Percentiles rank a stretch among this genome's conserved stretches.
Conservation (phyloP, 1,140 invertebrate species). For the Drosophila murphyi region DNA sequence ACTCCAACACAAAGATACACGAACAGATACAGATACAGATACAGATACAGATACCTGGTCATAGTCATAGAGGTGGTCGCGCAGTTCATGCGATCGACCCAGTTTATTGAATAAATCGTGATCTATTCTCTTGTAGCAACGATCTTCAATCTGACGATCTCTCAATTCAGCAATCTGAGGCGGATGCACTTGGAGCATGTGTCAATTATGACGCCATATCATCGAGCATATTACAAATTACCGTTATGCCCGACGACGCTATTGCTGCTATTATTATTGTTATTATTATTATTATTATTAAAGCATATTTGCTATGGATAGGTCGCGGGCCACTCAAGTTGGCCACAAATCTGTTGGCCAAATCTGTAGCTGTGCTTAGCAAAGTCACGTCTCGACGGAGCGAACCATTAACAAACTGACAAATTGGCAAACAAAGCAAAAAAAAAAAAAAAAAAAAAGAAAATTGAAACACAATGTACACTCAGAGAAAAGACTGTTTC, state of each 20-base stretch:
- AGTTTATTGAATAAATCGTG: constrained; percentile 63
- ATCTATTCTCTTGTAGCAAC: constrained; percentile 36
- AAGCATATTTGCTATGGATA: constrained; percentile 43
- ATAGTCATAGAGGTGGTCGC: neutral
- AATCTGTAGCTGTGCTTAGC: constrained; percentile 36
- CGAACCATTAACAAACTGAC: constrained; percentile 52
- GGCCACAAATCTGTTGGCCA: constrained; percentile 49
- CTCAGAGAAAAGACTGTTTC: too few relatives aligned
- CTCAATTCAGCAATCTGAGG: constrained; percentile 44
- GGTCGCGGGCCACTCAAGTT: constrained; percentile 30
- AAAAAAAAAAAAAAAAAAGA: neutral
- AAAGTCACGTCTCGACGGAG: constrained; percentile 54
- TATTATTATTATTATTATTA: constrained; percentile 60
- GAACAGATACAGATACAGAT: constrained; percentile 3
- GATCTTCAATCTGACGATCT: constrained; percentile 18
- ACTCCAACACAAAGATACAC: neutral
- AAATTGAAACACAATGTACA: constrained; percentile 17
- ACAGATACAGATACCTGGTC: neutral
- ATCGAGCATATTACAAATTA: constrained; percentile 51
- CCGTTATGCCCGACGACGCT: constrained; percentile 41
- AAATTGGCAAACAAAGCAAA: constrained; percentile 51
- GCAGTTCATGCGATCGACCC: constrained; percentile 59
- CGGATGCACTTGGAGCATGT: constrained; percentile 79
- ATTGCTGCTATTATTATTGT: neutral
- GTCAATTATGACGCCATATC: constrained; percentile 82